Base-by-base conservation (phyloP, 2,113 vertebrate species). In the Leptobrachium leishanense region DNA sequence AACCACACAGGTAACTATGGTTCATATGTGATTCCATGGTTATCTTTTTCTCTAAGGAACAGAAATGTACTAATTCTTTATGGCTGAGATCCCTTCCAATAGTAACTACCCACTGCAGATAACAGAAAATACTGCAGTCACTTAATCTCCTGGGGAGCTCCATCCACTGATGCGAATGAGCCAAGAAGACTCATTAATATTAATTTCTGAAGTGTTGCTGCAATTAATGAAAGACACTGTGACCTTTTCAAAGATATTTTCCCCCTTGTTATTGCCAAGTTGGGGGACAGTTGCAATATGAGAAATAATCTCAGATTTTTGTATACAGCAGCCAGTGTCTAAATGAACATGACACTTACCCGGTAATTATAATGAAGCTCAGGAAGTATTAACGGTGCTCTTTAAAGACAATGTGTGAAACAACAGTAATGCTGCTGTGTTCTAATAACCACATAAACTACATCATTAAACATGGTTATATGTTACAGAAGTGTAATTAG, bases 261-360 rank as follows among this genome's bases (percentile, higher is more conserved):
- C 64, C 54, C 77, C 54, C 78, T 74, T 68, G 71, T 63, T 74
- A 81, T 74, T 74, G 72, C 65, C 72, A 81, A 77, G 79, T 80
- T 82, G 62, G 84, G 81, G 77, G 75, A 81, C 75, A 85, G 79
- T 43, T 44, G 57, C 81, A 84, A 84, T 85, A 85, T 87, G 87
- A 88, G 79, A 88, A 88, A 81, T 88, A 85, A 84, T 85, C 83
- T 82, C 85, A 86, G 87, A 88, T 88, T 90, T 88, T 84, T 86
- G 86, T 82, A 84, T 87, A 84, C 83, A 88, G 83, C 79, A 84
- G 2, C 74, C 20, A 40, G 82, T 88, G 72, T 70, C 71, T 85
- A 86, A 83, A 63, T 83, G 81, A 84, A 84, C 85, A 83, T 85
- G 84, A 79, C 85, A 86, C 85, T 86, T 79, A 84, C 78, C 82